Percentiles rank a stretch among this genome's conserved stretches.
Conservation (phyloP, 1,140 invertebrate genomes). For the Ctenoplectra terminalis region DNA sequence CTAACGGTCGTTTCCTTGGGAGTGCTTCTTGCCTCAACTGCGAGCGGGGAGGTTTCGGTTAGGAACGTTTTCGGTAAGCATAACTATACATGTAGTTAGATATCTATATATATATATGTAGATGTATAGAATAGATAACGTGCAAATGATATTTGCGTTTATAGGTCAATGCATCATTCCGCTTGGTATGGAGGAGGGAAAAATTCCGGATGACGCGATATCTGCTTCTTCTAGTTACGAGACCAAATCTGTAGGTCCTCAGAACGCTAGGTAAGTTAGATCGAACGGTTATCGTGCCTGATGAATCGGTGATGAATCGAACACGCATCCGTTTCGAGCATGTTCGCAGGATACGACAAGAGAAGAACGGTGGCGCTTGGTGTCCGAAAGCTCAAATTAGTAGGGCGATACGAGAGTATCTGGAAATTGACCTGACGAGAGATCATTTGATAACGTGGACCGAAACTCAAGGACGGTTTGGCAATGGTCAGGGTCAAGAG, state of each 20-base stretch:
- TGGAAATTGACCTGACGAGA: conserved; percentile 92
- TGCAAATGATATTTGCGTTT: too few relatives aligned
- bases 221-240: conserved; percentile 95
- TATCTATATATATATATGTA: too few relatives aligned
- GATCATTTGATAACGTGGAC: conserved; percentile 93
- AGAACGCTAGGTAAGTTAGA: conserved; percentile 91
- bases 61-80: conserved; percentile 76
- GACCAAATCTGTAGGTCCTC: conserved; percentile 94
- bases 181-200: conserved; percentile 95
- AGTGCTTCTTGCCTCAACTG: conserved; percentile 73
- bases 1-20: conserved; percentile 76
- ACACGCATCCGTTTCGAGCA: background rate
- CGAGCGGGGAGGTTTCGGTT: conserved; percentile 73
- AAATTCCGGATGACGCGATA: conserved; percentile 93
- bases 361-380: conserved; percentile 96
- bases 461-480: conserved; percentile 96
- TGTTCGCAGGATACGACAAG: conserved; percentile 90
- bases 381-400: conserved; percentile 93
- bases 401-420: conserved; percentile 90
- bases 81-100: too few relatives aligned
- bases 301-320: too few relatives aligned
- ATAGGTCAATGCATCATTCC: conserved; percentile 91
- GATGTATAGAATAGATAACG: too few relatives aligned
- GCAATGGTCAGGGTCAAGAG: conserved; percentile 96
- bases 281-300: background rate